Conservation (phyloP, 2,113 vertebrate genomes). For the Abramis brama region DNA sequence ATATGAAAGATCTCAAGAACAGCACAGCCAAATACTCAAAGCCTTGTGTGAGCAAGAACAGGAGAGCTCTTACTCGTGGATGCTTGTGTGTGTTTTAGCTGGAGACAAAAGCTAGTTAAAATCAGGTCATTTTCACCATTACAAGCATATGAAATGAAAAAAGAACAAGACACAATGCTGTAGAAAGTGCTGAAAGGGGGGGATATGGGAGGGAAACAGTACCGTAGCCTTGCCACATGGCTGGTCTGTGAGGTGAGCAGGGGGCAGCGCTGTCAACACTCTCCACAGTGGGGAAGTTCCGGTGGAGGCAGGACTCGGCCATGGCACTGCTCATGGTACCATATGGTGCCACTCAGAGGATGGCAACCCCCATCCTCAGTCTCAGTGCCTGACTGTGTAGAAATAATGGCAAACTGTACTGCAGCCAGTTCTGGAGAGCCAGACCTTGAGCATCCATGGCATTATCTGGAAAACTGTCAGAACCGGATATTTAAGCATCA, state of each 20-base stretch:
- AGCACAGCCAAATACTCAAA: not conserved
- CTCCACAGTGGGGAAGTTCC: slow-evolving; percentile 53
- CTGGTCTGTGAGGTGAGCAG: slow-evolving; percentile 43
- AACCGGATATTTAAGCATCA: slow-evolving; percentile 23
- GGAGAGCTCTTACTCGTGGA: not conserved
- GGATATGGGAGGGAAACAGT: slow-evolving; percentile 4
- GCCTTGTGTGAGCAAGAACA: not conserved
- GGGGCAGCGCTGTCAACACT: slow-evolving; percentile 45
- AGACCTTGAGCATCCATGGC: not conserved
- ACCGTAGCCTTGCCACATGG: slow-evolving; percentile 40
- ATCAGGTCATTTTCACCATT: not conserved
- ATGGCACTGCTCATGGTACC: slow-evolving; percentile 54
- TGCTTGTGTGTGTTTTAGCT: not conserved
- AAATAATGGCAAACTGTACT: slow-evolving; percentile 51
- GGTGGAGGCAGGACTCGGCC: slow-evolving; percentile 43
- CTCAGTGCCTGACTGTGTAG: slow-evolving; percentile 46
- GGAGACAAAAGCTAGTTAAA: not conserved
- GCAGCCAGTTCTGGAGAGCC: not conserved
- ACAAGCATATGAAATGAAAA: not conserved
- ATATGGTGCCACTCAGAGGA: slow-evolving; percentile 58
- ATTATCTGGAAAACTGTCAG: slow-evolving; percentile 24
- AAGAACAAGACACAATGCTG: not conserved
- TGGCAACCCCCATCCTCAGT: slow-evolving; percentile 49
- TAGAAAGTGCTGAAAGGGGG: slow-evolving; percentile 26
- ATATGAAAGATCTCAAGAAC: not conserved